Evolutionary conservation across 2,888 invertebrate species (phyloP).

Genomic region (Liopterus haemorrhoidalis): DNA sequence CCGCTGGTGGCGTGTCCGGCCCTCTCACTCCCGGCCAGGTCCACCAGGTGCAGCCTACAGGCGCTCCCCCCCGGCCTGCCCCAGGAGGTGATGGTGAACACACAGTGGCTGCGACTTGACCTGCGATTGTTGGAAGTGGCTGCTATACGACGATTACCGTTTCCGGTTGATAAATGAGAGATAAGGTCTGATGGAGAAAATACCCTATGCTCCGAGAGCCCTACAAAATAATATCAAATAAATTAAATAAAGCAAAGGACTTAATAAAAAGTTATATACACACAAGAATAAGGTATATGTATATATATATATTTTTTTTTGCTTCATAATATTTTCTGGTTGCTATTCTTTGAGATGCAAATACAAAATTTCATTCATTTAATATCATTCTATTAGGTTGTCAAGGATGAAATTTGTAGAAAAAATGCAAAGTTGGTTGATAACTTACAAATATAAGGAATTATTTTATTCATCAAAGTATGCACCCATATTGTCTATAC

Average conservation of each 20-base stretch:
- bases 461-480: too few species aligned
- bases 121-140: constrained; percentile 64
- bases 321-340: too few species aligned
- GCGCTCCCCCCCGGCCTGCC: constrained; percentile 51
- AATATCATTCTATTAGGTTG: too few species aligned
- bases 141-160: constrained; percentile 59
- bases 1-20: constrained; percentile 62
- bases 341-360: too few species aligned
- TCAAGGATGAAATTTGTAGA: too few species aligned
- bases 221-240: constrained; percentile 41
- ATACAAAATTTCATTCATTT: too few species aligned
- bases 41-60: constrained; percentile 57
- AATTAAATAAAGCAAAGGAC: constrained; percentile 1
- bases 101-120: constrained; percentile 68
- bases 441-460: too few species aligned
- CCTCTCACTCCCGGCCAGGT: constrained; percentile 65
- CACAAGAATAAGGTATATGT: constrained; percentile 2
- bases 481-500: too few species aligned
- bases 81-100: constrained; percentile 59
- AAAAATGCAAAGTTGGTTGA: too few species aligned
- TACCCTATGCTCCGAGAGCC: constrained; percentile 58
- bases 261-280: neutral
- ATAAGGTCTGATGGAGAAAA: constrained; percentile 52
- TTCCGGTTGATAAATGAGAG: constrained; percentile 56
- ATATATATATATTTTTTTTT: constrained; percentile 6